Evolutionary conservation across 2,888 invertebrate genomes (phyloP).

Genomic region (Dynastes tityus): DNA sequence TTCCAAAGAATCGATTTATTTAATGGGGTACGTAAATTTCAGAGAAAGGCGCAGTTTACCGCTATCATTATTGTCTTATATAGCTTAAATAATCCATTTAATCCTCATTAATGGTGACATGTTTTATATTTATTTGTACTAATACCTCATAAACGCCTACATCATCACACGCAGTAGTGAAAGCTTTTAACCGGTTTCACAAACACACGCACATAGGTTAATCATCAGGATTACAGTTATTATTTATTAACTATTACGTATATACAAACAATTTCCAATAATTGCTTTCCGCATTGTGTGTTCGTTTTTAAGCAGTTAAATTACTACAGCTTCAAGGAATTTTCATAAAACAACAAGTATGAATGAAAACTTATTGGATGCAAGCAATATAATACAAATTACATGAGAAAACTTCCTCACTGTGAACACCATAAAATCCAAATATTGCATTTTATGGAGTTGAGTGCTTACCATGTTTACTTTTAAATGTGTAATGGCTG

Average conservation of each 20-base stretch:
- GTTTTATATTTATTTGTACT: constrained; percentile 8
- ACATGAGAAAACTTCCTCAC: no score
- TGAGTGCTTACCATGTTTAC: no score
- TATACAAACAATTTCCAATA: background rate
- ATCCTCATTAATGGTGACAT: constrained; percentile 19
- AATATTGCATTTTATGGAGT: no score
- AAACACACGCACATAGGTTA: background rate
- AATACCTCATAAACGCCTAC: constrained; percentile 27
- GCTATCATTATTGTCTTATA: constrained; percentile 3
- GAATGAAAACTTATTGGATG: no score
- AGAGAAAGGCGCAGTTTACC: background rate
- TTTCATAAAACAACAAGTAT: no score
- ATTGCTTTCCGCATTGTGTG: no score
- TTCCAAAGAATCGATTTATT: constrained; percentile 18
- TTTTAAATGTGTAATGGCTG: no score
- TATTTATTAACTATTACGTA: constrained; percentile 18
- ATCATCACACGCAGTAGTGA: constrained; percentile 11
- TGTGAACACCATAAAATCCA: no score
- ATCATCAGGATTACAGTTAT: constrained; percentile 16
- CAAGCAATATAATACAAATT: no score
- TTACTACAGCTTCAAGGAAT: no score
- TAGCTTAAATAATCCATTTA: constrained; percentile 17
- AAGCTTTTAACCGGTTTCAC: constrained; percentile 20
- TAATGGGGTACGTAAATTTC: constrained; percentile 28
- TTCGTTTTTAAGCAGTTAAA: no score